Conservation (phyloP, 2,113 vertebrate species). For the Caloenas nicobarica region DNA sequence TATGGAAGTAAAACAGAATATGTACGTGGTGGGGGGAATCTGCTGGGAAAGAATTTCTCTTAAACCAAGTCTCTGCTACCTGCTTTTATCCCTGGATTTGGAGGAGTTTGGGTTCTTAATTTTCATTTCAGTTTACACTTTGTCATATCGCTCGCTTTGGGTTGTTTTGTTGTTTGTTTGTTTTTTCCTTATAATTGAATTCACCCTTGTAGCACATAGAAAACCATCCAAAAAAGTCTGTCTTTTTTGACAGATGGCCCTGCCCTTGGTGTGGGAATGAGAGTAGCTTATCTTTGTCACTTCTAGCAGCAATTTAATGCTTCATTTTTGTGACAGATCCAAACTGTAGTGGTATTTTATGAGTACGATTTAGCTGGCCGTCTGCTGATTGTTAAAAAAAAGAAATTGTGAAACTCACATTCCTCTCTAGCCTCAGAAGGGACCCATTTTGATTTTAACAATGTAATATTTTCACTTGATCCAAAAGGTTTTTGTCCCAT, state of each 20-base stretch:
- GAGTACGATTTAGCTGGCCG: constrained; percentile 40
- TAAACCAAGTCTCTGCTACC: constrained; percentile 4
- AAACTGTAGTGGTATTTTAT: constrained; percentile 57
- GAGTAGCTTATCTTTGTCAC: constrained; percentile 45
- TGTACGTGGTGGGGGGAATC: neutral
- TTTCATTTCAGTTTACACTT: constrained; percentile 19
- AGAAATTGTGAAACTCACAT: constrained; percentile 62
- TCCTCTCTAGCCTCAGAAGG: constrained; percentile 50
- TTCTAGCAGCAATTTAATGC: constrained; percentile 38
- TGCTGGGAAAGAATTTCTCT: neutral
- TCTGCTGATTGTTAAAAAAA: constrained; percentile 60
- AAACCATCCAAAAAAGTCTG: neutral
- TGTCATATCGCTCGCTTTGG: neutral
- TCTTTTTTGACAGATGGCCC: neutral
- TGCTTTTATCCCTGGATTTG: constrained; percentile 11
- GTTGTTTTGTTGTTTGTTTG: too few relatives aligned
- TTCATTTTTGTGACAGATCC: constrained; percentile 56
- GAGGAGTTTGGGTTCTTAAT: neutral
- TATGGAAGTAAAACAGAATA: constrained; percentile 39
- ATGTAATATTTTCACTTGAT: constrained; percentile 53
- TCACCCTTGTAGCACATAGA: neutral
- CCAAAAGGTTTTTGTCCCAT: constrained; percentile 44
- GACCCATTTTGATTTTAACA: constrained; percentile 61
- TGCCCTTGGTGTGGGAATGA: constrained; percentile 17
- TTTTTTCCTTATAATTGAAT: constrained; percentile 14